phyloP scores from a whole-genome alignment of 2,888 invertebrate species.

The Lasioglossum lativentre region DNA sequence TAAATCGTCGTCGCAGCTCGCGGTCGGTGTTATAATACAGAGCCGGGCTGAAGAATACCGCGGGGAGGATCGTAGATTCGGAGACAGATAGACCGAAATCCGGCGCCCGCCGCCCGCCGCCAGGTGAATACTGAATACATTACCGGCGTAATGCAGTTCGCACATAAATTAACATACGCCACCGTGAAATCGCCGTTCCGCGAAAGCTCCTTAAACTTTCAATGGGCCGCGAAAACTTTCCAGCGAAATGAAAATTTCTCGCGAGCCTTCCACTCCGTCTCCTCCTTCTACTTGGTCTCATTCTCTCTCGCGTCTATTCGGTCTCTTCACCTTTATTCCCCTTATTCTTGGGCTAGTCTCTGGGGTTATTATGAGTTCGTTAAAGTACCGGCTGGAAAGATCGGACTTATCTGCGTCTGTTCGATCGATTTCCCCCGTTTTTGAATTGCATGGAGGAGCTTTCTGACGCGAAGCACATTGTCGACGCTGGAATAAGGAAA shows the following conservation, averaged over 20 bases:
- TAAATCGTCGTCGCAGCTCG: not conserved
- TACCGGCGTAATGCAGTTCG: slow-evolving; percentile 72
- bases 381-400: slow-evolving; percentile 37
- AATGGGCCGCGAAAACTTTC: slow-evolving; percentile 72
- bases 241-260: slow-evolving; percentile 72
- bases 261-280: slow-evolving; percentile 29
- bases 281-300: not conserved
- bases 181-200: slow-evolving; percentile 61
- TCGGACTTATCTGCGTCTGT: slow-evolving; percentile 31
- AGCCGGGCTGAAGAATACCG: not conserved
- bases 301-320: not conserved
- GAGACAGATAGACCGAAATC: slow-evolving; percentile 52
- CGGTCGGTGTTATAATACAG: slow-evolving; percentile 16
- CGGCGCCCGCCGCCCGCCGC: slow-evolving; percentile 33
- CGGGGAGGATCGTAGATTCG: slow-evolving; percentile 22
- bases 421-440: slow-evolving; percentile 25
- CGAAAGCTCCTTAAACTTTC: slow-evolving; percentile 72
- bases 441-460: slow-evolving; percentile 15
- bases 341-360: slow-evolving; percentile 40
- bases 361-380: slow-evolving; percentile 49
- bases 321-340: slow-evolving; percentile 15
- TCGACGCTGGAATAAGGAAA: not conserved
- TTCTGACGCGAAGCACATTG: not conserved
- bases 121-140: slow-evolving; percentile 71
- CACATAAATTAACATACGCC: slow-evolving; percentile 74